Evolutionary conservation across 1,140 invertebrate species (phyloP), one percentile per base, ranked within the genome.

Genomic region (Ptiloglossa arizonensis): DNA sequence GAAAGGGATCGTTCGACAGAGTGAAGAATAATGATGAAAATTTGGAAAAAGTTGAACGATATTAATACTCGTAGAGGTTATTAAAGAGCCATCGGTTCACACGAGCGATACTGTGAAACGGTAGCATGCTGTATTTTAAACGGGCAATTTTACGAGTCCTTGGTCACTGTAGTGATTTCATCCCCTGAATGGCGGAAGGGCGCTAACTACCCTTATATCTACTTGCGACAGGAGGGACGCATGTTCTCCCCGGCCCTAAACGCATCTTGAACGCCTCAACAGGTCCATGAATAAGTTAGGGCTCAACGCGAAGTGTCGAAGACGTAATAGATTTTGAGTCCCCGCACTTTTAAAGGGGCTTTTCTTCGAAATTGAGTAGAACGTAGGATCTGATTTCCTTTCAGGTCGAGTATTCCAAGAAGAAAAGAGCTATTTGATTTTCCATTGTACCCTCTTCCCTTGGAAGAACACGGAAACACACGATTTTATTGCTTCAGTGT

Each of bases 211-310:
- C 89, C 88, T 91, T 89, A 82, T 89, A 90, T 87, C 85, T 88
- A 86, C 79, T 88, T 66, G 66, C 77, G 74, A 82, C 77, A 72
- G 75, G 74, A 83, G 83, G 75, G 75, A 74, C 62, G 62, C 59
- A 72, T 76, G 54, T 54, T 81, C 81, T 68, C 84, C 80, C 80
- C 59, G 48, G 67, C 88, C 86, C 90, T 93, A 93, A 93, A 91
- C 87, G 89, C 87, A 91, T 92, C 91, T 90, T 87, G 86, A 87
- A 89, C 89, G 90, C 91, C 89, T 92, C 92, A 93, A 92, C 92
- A 92, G 91, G 91, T 93, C 87, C 89, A 93, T 93, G 91, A 93
- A 93, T 93, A 93, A 92, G 87, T 92, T 92, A 91, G 80, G 81
- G 81, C 80, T 83, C 84, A 32, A 79, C 82, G 68, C 82, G 68